phyloP scores from a whole-genome alignment of 2,797 vertebrate genomes.

The Bradypodion ventrale region DNA sequence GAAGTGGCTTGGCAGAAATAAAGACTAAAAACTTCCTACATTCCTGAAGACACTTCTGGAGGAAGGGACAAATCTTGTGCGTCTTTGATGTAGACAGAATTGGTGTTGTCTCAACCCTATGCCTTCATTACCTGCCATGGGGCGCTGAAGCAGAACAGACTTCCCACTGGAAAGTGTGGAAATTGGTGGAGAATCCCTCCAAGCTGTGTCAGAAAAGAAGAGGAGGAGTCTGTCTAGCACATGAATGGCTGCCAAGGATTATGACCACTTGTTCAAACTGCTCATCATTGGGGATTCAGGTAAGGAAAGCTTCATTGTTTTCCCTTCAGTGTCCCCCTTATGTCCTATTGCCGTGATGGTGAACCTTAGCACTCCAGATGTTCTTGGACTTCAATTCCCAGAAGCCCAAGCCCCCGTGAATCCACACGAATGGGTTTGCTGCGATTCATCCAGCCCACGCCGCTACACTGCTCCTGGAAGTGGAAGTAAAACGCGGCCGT shows the following conservation, averaged over 20 bases:
- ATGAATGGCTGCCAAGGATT: slow-evolving; percentile 77
- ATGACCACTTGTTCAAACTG: slow-evolving; percentile 86
- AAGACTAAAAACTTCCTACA: not conserved
- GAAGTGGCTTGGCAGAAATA: not conserved
- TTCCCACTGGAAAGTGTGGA: slow-evolving; percentile 22
- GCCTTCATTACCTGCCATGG: not conserved
- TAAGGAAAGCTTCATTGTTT: slow-evolving; percentile 62
- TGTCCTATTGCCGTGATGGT: not conserved
- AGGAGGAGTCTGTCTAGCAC: slow-evolving; percentile 13
- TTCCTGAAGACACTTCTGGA: not conserved
- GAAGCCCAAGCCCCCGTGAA: no score
- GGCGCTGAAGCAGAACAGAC: not conserved
- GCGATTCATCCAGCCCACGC: no score
- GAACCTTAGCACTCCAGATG: no score
- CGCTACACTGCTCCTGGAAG: no score
- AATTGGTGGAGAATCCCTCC: not conserved
- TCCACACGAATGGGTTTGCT: no score
- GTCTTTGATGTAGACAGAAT: no score
- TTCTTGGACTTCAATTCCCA: no score
- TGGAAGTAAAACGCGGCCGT: no score
- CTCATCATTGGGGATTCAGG: slow-evolving; percentile 89
- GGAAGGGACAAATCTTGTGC: no score
- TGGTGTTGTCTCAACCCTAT: not conserved
- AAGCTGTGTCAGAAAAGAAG: not conserved
- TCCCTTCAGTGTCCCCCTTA: not conserved